Percentiles rank a stretch among this genome's conserved stretches.
Conservation (phyloP, 2,113 vertebrate genomes). For the Prunella himalayana region DNA sequence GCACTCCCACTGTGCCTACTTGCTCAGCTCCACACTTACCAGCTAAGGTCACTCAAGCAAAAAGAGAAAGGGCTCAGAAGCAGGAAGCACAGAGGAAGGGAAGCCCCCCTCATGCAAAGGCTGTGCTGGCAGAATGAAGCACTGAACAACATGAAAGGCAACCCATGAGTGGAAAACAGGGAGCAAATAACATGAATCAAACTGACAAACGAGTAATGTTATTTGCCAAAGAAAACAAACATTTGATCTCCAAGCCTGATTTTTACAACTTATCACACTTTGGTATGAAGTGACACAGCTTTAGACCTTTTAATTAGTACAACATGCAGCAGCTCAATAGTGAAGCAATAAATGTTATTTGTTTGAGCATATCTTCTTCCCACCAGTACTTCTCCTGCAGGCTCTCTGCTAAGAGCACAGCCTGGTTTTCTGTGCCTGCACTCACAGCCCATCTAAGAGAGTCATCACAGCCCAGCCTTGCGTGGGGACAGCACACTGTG, state of each 20-base stretch:
- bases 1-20: not conserved
- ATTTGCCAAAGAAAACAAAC: not conserved
- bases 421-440: not conserved
- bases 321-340: not conserved
- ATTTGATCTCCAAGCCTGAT: not conserved
- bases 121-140: not conserved
- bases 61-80: not conserved
- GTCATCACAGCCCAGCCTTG: not conserved
- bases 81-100: not conserved
- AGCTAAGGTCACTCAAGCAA: not conserved
- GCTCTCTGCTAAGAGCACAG: not conserved
- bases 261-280: not conserved
- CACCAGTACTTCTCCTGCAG: not conserved
- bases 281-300: not conserved
- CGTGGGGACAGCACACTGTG: not conserved
- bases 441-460: not conserved
- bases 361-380: not conserved
- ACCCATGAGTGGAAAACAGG: not conserved
- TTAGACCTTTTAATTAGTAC: not conserved
- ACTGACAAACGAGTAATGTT: not conserved
- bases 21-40: not conserved
- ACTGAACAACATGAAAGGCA: not conserved
- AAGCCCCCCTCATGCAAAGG: not conserved
- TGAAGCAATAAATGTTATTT: not conserved
- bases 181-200: not conserved